Base-by-base conservation (phyloP, 2,888 invertebrate species). In the Lycocerus yunnanus region DNA sequence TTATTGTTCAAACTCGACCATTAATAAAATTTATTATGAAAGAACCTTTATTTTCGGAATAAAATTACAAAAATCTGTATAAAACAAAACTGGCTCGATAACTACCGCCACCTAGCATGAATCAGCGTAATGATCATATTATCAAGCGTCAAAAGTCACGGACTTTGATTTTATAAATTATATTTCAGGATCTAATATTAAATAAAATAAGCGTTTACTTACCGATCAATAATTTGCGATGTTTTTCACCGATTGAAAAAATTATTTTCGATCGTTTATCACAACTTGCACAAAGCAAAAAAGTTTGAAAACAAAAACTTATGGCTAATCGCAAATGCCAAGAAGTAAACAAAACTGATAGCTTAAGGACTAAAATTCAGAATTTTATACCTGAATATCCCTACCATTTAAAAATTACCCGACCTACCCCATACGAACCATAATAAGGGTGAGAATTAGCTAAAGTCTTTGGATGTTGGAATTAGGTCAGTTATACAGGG, bases 1-100 rank as follows among this genome's bases (percentile, higher is more conserved):
- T 69, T 70, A 67, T 69, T 60, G 43, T 63, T 61, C 71, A 66
- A 71, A 74, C 71, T 66, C 68, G 24, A 74, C 74, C 21, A 65
- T 71, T 63, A 63, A 63, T 15, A 15, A 20, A 63, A 63, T 63
- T 63, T 63, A 63, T 63, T 63, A 63, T 63, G 61, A 16, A 63
- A 63, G 61, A 18, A 63, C 61, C 18, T 63, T 18, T 63, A 63
- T 16, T 63, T 63, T 14, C 6, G 18, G 5, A 11, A 15, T 14
- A 63, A 63, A 43, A 43, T 43, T 43, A 63, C 18, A 16, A 15
- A 15, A 63, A 63, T 10, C 20, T 63, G 61, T n/a, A 63, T 8
- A 18, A n/a, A 18, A 4, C 9, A 3, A 63, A 60, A 20, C 18
- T 14, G n/a, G 18, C 6, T 63, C 11, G 18, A 15, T 63, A 18